Base-by-base conservation (phyloP, 2,888 invertebrate species). In the Gari tellinella region DNA sequence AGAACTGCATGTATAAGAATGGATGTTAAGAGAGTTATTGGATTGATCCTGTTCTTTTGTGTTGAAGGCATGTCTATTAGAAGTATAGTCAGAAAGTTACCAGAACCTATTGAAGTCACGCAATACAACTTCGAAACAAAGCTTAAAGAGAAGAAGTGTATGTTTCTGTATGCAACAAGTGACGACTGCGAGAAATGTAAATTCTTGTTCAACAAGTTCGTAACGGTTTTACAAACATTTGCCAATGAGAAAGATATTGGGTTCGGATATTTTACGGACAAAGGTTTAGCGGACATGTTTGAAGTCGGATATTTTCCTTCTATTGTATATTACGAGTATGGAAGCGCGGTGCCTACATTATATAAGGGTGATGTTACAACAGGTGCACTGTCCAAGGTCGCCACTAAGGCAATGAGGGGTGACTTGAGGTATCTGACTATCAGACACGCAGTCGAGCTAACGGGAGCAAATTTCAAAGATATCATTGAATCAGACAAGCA, bases 141-240 rank as follows among this genome's bases (percentile, higher is more conserved):
- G 31, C 31, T 31, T 31, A 31, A 31, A 10, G 31, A 31, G 31
- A 31, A 31, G 31, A 31, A 31, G 10, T 31, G 31, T 31, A 60
- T 78, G 56, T 66, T 72, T 55, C 38, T 69, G 31, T 78, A 61
- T 31, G 73, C 61, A 14, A 58, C 56, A 0, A 25, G n/a, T 2
- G 51, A 63, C 0, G 75, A 80, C 12, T 87, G 86, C 45, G 55
- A 61, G 0, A 56, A 64, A 40, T 87, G 87, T 65, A 57, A 80
- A 23, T 40, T 72, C 12, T 52, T 80, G n/a, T 87, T 62, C 55
- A 81, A 81, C 0, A 82, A 81, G 38, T 87, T 84, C 72, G 55
- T 83, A 23, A 78, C 77, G 4, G 80, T 82, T 0, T 77, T 83
- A 0, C 83, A 84, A 48, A 67, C 72, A 2, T 87, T 87, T 60